Base-by-base conservation (phyloP, 2,888 invertebrate genomes). In the Dinocampus coccinellae region DNA sequence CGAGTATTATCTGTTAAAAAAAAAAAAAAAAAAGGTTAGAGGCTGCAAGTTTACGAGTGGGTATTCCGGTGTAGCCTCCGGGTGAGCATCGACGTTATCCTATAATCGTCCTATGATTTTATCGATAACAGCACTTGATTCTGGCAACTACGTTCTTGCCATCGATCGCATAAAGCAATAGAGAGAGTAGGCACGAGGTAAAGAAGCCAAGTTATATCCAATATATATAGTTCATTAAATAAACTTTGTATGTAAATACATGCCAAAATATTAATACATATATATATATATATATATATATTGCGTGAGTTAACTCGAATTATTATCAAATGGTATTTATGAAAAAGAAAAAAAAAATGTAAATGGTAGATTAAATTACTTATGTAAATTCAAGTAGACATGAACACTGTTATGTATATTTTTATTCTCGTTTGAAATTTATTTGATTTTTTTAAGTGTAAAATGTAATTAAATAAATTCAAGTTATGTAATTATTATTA, bases 51-150 rank as follows among this genome's bases (percentile, higher is more conserved):
- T 65, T 65, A 65, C 65, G 65, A 65, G 65, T 53, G 53, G 52
- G 34, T 29, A 20, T 47, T 62, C 33, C 34, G 22, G 33, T 7
- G 22, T 60, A 16, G 60, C 34, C 34, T 16, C 29, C 16, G 47
- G 39, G 47, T n/a, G 42, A 62, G n/a, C 29, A 63, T 63, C 29
- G 63, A 63, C 29, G 39, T 63, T 63, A 63, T 63, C 63, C 63
- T 26, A 63, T 63, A 63, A 63, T 63, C 63, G 42, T 26, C 52
- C 47, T n/a, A 26, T 26, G 52, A 63, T 63, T 63, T 34, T 58
- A 33, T 10, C 63, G 63, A 64, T 64, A 64, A 64, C 63, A 64
- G 33, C 52, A 52, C 33, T 29, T 33, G 20, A 64, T 42, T 52
- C 52, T 29, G 26, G 47, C 63, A 64, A 64, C 52, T 64, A 33